Conservation (phyloP, 2,888 invertebrate species). For the Dimorphilus gyrociliatus region DNA sequence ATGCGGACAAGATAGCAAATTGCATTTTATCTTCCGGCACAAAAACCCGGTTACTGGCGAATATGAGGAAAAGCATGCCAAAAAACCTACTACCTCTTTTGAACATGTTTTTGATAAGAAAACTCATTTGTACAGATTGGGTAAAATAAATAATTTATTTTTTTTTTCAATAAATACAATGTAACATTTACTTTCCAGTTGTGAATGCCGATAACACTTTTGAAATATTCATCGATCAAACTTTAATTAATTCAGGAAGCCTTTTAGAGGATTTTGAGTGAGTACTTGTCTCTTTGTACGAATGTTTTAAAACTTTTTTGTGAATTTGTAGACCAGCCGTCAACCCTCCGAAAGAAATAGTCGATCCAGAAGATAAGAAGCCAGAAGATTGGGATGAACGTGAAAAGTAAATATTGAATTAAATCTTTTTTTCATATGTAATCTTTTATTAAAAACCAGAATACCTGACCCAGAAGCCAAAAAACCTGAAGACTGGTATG, state of each 20-base stretch:
- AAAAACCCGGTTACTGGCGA: constrained; percentile 78
- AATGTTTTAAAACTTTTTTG: no score
- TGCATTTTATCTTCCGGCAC: constrained; percentile 79
- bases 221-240: constrained; percentile 64
- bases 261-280: constrained; percentile 66
- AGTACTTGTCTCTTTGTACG: constrained; percentile 8
- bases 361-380: constrained; percentile 62
- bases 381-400: constrained; percentile 94
- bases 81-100: constrained; percentile 59
- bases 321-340: constrained; percentile 53
- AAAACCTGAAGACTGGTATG: constrained; percentile 76
- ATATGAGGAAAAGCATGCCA: constrained; percentile 84
- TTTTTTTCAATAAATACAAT: not conserved
- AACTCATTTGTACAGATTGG: constrained; percentile 66
- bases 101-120: constrained; percentile 57
- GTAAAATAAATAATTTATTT: constrained; percentile 14
- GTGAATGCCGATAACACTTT: constrained; percentile 62
- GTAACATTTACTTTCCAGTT: constrained; percentile 34
- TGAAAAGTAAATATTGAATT: constrained; percentile 47
- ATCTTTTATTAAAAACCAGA: no score
- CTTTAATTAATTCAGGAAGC: constrained; percentile 62
- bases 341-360: constrained; percentile 82
- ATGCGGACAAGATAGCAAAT: constrained; percentile 84
- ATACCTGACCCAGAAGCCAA: constrained; percentile 70
- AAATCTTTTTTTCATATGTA: no score